Conservation (phyloP, 2,888 invertebrate genomes). For the Idaea dimidiata region DNA sequence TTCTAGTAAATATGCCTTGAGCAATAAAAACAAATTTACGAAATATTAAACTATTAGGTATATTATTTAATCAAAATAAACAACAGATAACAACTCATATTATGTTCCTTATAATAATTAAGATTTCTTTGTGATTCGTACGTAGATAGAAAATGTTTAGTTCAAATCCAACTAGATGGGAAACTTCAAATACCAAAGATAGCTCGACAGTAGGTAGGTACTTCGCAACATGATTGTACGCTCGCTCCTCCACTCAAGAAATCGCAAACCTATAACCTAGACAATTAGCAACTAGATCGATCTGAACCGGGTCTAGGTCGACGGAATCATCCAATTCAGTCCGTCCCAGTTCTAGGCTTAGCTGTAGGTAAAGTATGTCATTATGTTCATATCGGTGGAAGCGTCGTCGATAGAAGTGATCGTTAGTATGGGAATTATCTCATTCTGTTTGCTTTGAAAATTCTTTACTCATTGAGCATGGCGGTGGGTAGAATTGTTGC, state of each 20-base stretch:
- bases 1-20: too few relatives aligned
- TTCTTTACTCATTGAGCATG: not conserved
- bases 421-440: not conserved
- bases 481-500: not conserved
- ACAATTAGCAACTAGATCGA: slow-evolving; percentile 14
- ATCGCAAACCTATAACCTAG: slow-evolving; percentile 9
- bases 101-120: too few relatives aligned
- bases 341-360: slow-evolving; percentile 8
- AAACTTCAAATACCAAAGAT: not conserved
- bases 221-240: not conserved
- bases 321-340: slow-evolving; percentile 27
- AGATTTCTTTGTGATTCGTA: too few relatives aligned
- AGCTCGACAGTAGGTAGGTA: not conserved
- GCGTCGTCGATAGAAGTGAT: not conserved
- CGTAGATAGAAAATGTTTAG: too few relatives aligned
- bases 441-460: not conserved
- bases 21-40: too few relatives aligned
- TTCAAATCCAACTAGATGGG: not conserved
- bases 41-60: too few relatives aligned
- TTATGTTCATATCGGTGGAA: not conserved
- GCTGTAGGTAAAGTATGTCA: not conserved
- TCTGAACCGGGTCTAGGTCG: slow-evolving; percentile 23
- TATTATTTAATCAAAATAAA: too few relatives aligned
- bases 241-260: not conserved
- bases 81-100: too few relatives aligned